A percentile compares a stretch with the other conserved stretches of the same genome.
These are phyloP conservation scores for Tautogolabrus adspersus DNA, from an alignment of 2,113 vertebrate species.

Conservation along the genomic window DNA sequence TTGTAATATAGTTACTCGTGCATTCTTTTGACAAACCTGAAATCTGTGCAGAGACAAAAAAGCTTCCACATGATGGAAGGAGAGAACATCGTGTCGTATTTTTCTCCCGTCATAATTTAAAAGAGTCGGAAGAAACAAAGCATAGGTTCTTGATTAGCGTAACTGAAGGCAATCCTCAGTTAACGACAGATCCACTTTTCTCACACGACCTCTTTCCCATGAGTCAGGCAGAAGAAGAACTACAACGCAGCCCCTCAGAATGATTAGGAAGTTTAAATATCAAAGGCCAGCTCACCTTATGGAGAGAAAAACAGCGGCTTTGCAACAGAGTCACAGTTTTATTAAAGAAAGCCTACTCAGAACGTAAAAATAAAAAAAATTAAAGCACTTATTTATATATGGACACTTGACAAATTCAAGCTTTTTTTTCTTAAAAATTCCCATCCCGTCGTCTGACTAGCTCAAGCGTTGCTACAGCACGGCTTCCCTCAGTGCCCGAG, in stretches of 20 bases:
- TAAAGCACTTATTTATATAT: slow-evolving; percentile 78
- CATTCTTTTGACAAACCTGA: slow-evolving; percentile 72
- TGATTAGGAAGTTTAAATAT: slow-evolving; percentile 76
- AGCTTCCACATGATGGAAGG: slow-evolving; percentile 62
- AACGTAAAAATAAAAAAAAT: slow-evolving; percentile 66
- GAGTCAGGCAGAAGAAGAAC: slow-evolving; percentile 56
- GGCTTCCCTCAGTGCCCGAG: slow-evolving; percentile 82
- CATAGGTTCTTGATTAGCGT: slow-evolving; percentile 23
- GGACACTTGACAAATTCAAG: slow-evolving; percentile 79
- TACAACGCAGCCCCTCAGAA: slow-evolving; percentile 64
- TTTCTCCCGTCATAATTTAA: slow-evolving; percentile 67
- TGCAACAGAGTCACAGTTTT: slow-evolving; percentile 77
- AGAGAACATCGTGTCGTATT: slow-evolving; percentile 32
- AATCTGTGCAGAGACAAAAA: slow-evolving; percentile 68
- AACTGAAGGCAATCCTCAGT: slow-evolving; percentile 34
- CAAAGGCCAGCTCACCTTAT: slow-evolving; percentile 74
- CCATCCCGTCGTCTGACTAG: slow-evolving; percentile 34
- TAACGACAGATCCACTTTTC: slow-evolving; percentile 22
- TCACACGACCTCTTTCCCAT: slow-evolving; percentile 50
- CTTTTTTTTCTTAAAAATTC: slow-evolving; percentile 48
- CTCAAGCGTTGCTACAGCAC: slow-evolving; percentile 49
- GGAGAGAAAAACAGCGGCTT: slow-evolving; percentile 67
- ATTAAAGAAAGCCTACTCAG: slow-evolving; percentile 69
- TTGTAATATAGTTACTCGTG: slow-evolving; percentile 76
- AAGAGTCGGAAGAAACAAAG: slow-evolving; percentile 48